phyloP scores from a whole-genome alignment of 2,888 invertebrate species.

The Teinopalpus imperialis region DNA sequence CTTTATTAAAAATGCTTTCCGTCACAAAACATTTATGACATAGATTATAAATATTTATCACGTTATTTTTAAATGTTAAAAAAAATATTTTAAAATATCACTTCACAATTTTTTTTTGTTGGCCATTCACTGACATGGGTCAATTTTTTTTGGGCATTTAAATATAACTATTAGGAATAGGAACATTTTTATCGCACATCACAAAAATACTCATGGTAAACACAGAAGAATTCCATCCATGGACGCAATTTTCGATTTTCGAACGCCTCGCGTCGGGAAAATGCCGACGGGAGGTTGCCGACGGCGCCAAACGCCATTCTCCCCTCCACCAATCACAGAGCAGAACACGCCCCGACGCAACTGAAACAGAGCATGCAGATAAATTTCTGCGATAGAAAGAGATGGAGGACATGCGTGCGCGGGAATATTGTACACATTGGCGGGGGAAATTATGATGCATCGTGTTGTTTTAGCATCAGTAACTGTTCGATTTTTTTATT shows the following conservation, averaged over 20 bases:
- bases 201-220: conserved; percentile 28
- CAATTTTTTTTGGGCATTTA: too few species aligned
- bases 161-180: too few species aligned
- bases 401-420: conserved; percentile 59
- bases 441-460: conserved; percentile 77
- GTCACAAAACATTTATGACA: too few species aligned
- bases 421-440: conserved; percentile 48
- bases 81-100: too few species aligned
- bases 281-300: conserved; percentile 70
- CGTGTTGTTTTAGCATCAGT: conserved; percentile 77
- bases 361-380: conserved; percentile 42
- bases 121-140: too few species aligned
- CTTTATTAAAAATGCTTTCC: too few species aligned
- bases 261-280: conserved; percentile 73
- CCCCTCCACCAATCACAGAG: conserved; percentile 71
- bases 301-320: conserved; percentile 55
- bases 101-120: too few species aligned
- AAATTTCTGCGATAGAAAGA: conserved; percentile 35
- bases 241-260: conserved; percentile 57
- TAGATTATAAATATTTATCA: too few species aligned
- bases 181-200: conserved; percentile 9
- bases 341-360: conserved; percentile 67
- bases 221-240: conserved; percentile 31
- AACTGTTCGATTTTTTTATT: conserved; percentile 67
- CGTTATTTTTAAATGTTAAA: too few species aligned